phyloP scores from a whole-genome alignment of 2,888 invertebrate genomes.

The Chloroclystis v-ata region DNA sequence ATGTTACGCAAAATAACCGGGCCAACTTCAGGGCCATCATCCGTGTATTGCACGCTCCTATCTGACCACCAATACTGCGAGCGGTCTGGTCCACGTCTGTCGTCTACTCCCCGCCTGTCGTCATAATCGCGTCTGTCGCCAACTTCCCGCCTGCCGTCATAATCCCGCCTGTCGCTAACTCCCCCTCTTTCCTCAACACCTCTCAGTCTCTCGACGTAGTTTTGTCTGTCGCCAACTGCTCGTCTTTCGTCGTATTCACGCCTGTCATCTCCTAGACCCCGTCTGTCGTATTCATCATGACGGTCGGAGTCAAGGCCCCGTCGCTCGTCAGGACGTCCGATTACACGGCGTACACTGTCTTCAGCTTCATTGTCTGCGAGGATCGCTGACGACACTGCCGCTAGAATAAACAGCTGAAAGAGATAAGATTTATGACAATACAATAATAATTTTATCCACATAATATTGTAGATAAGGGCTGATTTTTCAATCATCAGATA shows the following conservation, averaged over 20 bases:
- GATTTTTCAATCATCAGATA: too few relatives aligned
- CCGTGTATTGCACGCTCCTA: constrained; percentile 11
- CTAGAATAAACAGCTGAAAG: constrained; percentile 34
- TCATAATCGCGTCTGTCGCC: constrained; percentile 5
- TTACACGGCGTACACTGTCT: too few relatives aligned
- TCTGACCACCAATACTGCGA: constrained; percentile 14
- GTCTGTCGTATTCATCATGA: too few relatives aligned
- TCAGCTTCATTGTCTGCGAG: constrained; percentile 22
- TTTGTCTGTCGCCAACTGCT: too few relatives aligned
- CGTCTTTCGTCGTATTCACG: background rate
- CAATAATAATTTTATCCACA: too few relatives aligned
- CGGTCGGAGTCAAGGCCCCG: too few relatives aligned
- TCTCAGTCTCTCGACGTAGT: too few relatives aligned
- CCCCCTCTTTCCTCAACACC: too few relatives aligned
- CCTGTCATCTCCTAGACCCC: constrained; percentile 5
- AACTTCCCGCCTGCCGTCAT: background rate
- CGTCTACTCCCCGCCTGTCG: constrained; percentile 6
- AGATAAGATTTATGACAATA: background rate
- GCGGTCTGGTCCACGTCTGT: background rate
- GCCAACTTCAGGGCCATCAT: constrained; percentile 28
- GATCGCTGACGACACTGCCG: constrained; percentile 21
- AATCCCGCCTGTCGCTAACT: background rate
- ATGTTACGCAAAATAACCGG: constrained; percentile 36
- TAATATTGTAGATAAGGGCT: too few relatives aligned
- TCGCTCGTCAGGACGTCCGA: too few relatives aligned